Evolutionary conservation across 2,888 invertebrate genomes (phyloP).

Genomic region (Balanococcus diminutus): DNA sequence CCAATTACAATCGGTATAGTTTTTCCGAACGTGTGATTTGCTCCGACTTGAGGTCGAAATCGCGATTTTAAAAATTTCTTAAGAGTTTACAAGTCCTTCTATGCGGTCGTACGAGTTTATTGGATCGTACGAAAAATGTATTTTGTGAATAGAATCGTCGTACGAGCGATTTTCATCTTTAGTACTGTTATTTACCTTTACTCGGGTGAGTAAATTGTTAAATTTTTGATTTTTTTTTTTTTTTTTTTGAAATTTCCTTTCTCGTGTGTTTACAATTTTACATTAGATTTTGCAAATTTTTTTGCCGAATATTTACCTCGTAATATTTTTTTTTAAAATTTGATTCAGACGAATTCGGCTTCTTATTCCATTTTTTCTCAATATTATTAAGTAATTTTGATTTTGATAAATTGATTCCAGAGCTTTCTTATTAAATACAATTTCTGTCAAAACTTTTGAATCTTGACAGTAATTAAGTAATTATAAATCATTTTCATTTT

Average conservation of each 20-base stretch:
- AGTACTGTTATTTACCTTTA: background rate
- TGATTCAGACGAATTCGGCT: no score
- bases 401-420: no score
- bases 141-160: background rate
- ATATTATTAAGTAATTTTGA: no score
- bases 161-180: background rate
- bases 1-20: background rate
- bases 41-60: background rate
- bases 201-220: background rate
- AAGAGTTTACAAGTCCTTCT: background rate
- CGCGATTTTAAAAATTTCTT: background rate
- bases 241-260: no score
- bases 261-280: background rate
- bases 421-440: no score
- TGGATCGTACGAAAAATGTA: background rate
- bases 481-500: no score
- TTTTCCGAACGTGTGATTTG: background rate
- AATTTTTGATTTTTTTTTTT: background rate
- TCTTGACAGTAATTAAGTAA: no score
- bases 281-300: no score
- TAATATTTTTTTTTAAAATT: no score
- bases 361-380: no score
- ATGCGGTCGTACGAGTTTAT: background rate
- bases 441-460: no score
- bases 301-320: no score